Base-by-base conservation (phyloP, 2,888 invertebrate genomes). In the Phyllotreta striolata region DNA sequence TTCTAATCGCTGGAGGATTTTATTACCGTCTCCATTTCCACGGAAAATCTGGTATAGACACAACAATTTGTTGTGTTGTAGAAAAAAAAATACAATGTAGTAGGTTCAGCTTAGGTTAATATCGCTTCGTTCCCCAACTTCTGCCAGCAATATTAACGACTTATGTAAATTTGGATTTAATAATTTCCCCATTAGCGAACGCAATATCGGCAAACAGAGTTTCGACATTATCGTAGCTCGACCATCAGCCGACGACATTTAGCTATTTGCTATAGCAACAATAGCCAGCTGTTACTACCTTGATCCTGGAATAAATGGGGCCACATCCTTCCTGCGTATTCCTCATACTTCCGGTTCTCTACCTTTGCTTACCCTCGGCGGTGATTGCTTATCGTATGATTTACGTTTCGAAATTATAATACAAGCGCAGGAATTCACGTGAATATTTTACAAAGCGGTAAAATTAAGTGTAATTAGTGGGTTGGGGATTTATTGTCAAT, bases 251-350 rank as follows among this genome's bases (percentile, higher is more conserved):
- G 60, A 61, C 46, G 60, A 56, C 69, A 69, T 70, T 67, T 65
- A 66, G 66, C 67, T 55, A 62, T 69, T 70, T 67, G 64, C 64
- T 68, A 61, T 55, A 66, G 66, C 63, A 67, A 71, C 71, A 71
- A 71, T 70, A 67, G 64, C 67, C 67, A 66, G 70, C 65, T 71
- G 70, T 67, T 67, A 67, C 70, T 66, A 66, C 68, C 68, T 68
- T 66, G 66, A 66, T 69, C 68, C 70, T 66, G 67, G 67, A 71
- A 70, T 70, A 67, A 69, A 71, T 66, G 67, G 62, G 64, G 63
- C 66, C 63, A 70, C 71, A 71, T 71, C 71, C 71, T 71, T 71
- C 70, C 71, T 65, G 66, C 59, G 64, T 55, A 69, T 70, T 63
- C 68, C 66, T 65, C 68, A 66, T 47, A 67, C 70, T 66, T 69